A percentile compares a stretch with the other conserved stretches of the same genome.
Evolutionary conservation across 2,888 invertebrate genomes (phyloP).

Genomic region (Neoitamus cyanurus): DNA sequence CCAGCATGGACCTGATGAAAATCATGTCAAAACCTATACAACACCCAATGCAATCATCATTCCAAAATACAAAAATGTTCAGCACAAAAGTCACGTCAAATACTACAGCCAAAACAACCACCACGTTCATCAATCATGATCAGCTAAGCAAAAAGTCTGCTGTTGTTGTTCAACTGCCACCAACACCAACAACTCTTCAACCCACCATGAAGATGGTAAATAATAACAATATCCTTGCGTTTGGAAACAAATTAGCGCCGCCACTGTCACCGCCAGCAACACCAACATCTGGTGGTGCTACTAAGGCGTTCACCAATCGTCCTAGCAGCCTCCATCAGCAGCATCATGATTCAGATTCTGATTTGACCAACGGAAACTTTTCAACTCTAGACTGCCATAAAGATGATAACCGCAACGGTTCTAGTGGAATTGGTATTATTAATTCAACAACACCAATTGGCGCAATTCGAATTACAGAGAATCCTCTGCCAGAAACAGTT

Average conservation of each 20-base stretch:
- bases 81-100: slow-evolving; percentile 44
- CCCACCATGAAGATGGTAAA: slow-evolving; percentile 56
- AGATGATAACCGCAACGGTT: slow-evolving; percentile 54
- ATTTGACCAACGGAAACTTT: slow-evolving; percentile 45
- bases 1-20: slow-evolving; percentile 45
- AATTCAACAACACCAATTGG: slow-evolving; percentile 61
- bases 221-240: slow-evolving; percentile 55
- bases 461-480: slow-evolving; percentile 66
- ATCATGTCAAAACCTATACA: slow-evolving; percentile 33
- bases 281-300: slow-evolving; percentile 37
- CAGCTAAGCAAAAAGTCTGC: slow-evolving; percentile 42
- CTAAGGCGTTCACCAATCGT: slow-evolving; percentile 1
- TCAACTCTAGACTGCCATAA: slow-evolving; percentile 46
- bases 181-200: slow-evolving; percentile 57
- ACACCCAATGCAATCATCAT: slow-evolving; percentile 34
- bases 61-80: slow-evolving; percentile 11
- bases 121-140: slow-evolving; percentile 44
- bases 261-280: slow-evolving; percentile 47
- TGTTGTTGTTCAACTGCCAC: slow-evolving; percentile 52
- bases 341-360: not conserved
- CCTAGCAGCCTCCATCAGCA: not conserved
- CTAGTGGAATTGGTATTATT: not conserved
- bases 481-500: slow-evolving; percentile 66
- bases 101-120: slow-evolving; percentile 43
- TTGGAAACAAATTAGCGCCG: slow-evolving; percentile 49